phyloP scores from a whole-genome alignment of 2,888 invertebrate species.

The Orthonychiurus folsomi region DNA sequence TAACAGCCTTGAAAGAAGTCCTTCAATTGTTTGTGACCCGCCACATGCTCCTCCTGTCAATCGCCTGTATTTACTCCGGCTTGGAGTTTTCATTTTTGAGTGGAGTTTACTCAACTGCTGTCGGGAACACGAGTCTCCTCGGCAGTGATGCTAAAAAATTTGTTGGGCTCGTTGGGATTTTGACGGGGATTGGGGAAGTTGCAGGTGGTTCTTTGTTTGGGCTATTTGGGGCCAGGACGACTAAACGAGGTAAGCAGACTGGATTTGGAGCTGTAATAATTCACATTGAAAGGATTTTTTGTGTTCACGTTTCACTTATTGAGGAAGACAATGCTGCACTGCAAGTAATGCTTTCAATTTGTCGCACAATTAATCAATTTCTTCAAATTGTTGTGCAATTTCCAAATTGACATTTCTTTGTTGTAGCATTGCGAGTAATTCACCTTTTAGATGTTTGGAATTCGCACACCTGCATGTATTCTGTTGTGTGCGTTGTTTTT shows the following conservation, averaged over 20 bases:
- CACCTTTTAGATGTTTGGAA: too few relatives aligned
- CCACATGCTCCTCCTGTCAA: constrained; percentile 73
- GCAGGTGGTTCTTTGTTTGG: constrained; percentile 80
- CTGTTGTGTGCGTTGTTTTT: too few relatives aligned
- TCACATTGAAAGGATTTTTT: not conserved
- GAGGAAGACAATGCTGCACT: too few relatives aligned
- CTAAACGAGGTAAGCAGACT: constrained; percentile 44
- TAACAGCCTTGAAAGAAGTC: constrained; percentile 65
- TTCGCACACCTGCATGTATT: too few relatives aligned
- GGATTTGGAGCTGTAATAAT: not conserved
- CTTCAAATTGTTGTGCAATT: too few relatives aligned
- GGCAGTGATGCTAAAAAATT: constrained; percentile 71
- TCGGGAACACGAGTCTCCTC: constrained; percentile 66
- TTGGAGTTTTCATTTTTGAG: constrained; percentile 89
- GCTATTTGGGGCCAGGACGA: constrained; percentile 74
- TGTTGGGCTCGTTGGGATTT: constrained; percentile 86
- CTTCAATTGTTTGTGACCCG: constrained; percentile 65
- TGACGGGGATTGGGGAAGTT: constrained; percentile 90
- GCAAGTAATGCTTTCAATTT: not conserved
- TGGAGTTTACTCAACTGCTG: constrained; percentile 86
- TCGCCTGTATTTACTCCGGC: constrained; percentile 66
- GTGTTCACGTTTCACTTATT: not conserved
- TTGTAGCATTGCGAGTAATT: too few relatives aligned
- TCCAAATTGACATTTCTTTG: too few relatives aligned
- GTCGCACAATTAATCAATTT: too few relatives aligned